These are phyloP conservation scores for Bombus vancouverensis DNA, from an alignment of 1,140 invertebrate species.

Conservation along the genomic window DNA sequence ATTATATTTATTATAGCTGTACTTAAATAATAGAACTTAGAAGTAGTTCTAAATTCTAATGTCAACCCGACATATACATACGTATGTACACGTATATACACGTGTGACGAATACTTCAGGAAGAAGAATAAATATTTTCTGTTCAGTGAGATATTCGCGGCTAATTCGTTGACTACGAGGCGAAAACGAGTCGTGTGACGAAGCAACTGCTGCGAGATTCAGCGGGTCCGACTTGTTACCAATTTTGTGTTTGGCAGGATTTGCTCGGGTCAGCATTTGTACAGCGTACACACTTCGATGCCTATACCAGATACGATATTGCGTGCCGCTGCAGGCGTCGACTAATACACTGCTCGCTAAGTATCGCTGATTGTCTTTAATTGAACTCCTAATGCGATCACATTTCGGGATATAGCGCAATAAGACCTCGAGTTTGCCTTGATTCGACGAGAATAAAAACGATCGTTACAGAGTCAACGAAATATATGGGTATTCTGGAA, in stretches of 20 bases:
- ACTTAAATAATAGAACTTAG: too few relatives aligned
- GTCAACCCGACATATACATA: background rate
- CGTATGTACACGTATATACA: too few relatives aligned
- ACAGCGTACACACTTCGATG: constrained; percentile 52
- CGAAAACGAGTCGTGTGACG: background rate
- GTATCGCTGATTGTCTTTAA: constrained; percentile 56
- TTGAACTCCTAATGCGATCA: constrained; percentile 47
- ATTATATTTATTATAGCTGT: too few relatives aligned
- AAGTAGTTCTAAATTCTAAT: too few relatives aligned
- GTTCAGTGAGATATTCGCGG: background rate
- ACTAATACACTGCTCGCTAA: constrained; percentile 46
- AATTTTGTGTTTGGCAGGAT: constrained; percentile 57
- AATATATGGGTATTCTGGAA: too few relatives aligned
- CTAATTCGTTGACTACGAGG: constrained; percentile 27
- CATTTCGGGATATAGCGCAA: background rate
- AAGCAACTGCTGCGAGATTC: constrained; percentile 49
- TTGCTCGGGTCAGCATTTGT: constrained; percentile 59
- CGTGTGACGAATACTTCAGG: background rate
- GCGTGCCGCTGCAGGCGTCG: constrained; percentile 41
- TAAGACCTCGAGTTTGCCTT: background rate
- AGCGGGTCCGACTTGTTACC: constrained; percentile 21
- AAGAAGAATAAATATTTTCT: constrained; percentile 13
- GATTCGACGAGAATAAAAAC: background rate
- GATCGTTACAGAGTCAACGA: background rate
- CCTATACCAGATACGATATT: constrained; percentile 63